phyloP scores from a whole-genome alignment of 1,140 invertebrate genomes.

The Tribolium madens region DNA sequence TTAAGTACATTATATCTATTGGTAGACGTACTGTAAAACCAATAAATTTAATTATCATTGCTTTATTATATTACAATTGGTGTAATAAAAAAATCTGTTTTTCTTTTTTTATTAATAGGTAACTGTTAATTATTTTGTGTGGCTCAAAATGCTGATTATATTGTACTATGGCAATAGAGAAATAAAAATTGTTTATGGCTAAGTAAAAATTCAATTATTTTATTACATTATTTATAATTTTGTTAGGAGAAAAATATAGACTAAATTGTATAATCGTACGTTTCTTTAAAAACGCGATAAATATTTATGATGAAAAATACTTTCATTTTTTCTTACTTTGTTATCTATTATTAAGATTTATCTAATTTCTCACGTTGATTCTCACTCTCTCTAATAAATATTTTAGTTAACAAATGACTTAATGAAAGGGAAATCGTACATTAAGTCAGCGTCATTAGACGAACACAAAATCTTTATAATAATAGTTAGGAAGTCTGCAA shows the following conservation, averaged over 20 bases:
- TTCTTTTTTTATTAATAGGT: too few species aligned
- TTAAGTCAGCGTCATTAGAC: neutral
- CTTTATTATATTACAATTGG: neutral
- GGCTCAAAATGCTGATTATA: too few species aligned
- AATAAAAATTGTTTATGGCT: too few species aligned
- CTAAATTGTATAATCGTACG: neutral
- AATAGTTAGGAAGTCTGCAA: neutral
- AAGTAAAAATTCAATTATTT: neutral
- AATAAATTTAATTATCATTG: neutral
- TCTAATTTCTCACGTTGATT: slow-evolving; percentile 3
- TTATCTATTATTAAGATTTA: slow-evolving; percentile 4
- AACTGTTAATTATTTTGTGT: neutral
- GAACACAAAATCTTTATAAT: neutral
- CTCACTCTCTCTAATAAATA: slow-evolving; percentile 21
- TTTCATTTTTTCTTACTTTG: slow-evolving; percentile 3
- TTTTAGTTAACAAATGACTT: slow-evolving; percentile 22
- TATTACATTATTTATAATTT: neutral
- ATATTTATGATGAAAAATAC: neutral
- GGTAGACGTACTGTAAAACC: neutral
- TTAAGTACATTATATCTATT: neutral
- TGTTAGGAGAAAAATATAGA: neutral
- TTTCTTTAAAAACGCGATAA: neutral
- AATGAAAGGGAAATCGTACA: slow-evolving; percentile 14
- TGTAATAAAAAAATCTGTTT: too few species aligned
- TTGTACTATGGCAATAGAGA: too few species aligned